phyloP scores from a whole-genome alignment of 2,797 vertebrate species.

The Pipistrellus pipistrellus region DNA sequence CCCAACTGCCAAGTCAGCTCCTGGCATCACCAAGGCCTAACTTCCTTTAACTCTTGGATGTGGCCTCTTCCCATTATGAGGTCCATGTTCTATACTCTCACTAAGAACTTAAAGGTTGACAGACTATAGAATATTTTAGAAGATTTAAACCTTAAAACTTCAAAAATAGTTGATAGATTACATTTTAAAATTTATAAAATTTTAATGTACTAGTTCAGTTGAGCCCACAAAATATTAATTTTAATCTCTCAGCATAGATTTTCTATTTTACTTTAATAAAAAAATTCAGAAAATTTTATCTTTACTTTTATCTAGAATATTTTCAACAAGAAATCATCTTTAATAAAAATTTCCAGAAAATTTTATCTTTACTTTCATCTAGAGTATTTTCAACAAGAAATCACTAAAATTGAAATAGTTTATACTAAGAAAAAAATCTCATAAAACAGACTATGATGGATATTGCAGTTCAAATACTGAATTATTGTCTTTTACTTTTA shows the following conservation, averaged over 20 bases:
- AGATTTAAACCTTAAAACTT: slow-evolving; percentile 30
- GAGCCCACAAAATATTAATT: neutral
- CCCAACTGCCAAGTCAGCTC: neutral
- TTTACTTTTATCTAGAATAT: neutral
- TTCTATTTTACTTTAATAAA: slow-evolving; percentile 12
- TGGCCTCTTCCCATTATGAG: neutral
- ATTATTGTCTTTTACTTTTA: neutral
- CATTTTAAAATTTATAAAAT: slow-evolving; percentile 7
- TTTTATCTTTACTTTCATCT: neutral
- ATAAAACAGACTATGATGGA: neutral
- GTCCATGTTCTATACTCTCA: neutral
- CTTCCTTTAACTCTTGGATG: neutral
- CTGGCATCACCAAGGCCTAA: neutral
- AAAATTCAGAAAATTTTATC: neutral
- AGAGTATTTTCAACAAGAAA: neutral
- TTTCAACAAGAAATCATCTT: slow-evolving; percentile 1
- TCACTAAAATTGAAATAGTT: slow-evolving; percentile 10
- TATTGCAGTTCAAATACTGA: neutral
- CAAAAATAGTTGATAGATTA: neutral
- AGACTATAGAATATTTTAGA: neutral
- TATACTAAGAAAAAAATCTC: neutral
- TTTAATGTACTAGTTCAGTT: neutral
- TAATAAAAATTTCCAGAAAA: neutral
- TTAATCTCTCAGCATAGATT: neutral
- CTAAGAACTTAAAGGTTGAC: neutral